Conservation (phyloP, 2,888 invertebrate species). For the Escarpia spicata region DNA sequence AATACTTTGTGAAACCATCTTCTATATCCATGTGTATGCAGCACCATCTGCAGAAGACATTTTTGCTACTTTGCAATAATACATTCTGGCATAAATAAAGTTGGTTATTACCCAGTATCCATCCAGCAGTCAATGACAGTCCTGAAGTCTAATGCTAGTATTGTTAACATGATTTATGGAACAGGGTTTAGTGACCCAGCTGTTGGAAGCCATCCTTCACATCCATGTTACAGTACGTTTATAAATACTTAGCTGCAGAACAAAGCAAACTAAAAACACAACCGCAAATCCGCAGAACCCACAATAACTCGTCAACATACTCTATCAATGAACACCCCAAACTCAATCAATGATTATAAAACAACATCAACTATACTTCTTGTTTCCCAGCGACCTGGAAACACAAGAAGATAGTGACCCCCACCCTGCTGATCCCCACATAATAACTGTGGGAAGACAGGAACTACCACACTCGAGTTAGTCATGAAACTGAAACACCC, state of each 20-base stretch:
- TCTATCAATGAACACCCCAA: too few relatives aligned
- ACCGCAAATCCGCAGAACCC: neutral
- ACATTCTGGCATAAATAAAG: neutral
- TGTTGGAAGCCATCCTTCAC: neutral
- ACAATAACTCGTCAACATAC: neutral
- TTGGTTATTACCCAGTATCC: too few relatives aligned
- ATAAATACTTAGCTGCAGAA: constrained; percentile 13
- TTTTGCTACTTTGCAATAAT: neutral
- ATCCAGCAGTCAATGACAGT: neutral
- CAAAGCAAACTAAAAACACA: neutral
- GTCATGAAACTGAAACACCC: neutral
- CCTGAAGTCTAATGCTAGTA: neutral
- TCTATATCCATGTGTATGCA: too few relatives aligned
- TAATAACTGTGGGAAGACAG: neutral
- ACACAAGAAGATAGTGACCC: neutral
- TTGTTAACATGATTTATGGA: neutral
- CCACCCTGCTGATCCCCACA: neutral
- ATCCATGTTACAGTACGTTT: neutral
- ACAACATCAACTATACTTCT: neutral
- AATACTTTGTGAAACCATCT: too few relatives aligned
- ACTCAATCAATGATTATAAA: neutral
- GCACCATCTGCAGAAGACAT: too few relatives aligned
- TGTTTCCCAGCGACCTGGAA: neutral
- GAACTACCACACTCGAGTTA: neutral
- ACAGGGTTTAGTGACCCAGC: neutral